Conservation (phyloP, 2,113 vertebrate genomes). For the Lontra canadensis region DNA sequence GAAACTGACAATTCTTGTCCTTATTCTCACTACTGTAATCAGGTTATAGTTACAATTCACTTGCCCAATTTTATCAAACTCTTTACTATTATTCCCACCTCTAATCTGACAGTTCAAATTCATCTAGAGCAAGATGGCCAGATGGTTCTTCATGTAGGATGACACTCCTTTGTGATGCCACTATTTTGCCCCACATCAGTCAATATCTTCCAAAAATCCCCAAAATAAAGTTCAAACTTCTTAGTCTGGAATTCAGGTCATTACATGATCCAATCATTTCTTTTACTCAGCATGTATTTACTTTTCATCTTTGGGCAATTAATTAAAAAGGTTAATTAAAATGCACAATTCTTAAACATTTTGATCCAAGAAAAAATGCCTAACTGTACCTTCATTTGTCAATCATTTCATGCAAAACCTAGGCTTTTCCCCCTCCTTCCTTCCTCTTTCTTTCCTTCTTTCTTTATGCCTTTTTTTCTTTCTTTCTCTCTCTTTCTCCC, state of each 20-base stretch:
- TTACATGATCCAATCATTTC: background rate
- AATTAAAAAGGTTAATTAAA: constrained; percentile 11
- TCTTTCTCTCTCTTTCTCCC: background rate
- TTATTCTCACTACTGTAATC: background rate
- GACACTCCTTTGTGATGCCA: background rate
- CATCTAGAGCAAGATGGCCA: background rate
- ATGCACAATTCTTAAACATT: background rate
- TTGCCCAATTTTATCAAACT: background rate
- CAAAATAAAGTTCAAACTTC: background rate
- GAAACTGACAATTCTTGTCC: background rate
- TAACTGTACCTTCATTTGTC: background rate
- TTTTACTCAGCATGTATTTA: background rate
- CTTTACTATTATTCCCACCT: background rate
- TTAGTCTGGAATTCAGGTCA: background rate
- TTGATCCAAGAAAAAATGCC: background rate
- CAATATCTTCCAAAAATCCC: background rate
- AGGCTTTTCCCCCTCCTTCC: background rate
- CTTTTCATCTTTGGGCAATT: background rate
- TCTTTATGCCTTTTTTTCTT: background rate
- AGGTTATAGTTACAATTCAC: background rate
- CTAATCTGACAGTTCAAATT: background rate
- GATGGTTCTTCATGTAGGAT: background rate
- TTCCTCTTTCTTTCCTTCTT: background rate
- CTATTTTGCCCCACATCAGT: background rate
- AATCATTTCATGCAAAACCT: background rate